These are phyloP conservation scores for Phymatocera aterrima DNA, from an alignment of 2,888 invertebrate species.

Conservation along the genomic window DNA sequence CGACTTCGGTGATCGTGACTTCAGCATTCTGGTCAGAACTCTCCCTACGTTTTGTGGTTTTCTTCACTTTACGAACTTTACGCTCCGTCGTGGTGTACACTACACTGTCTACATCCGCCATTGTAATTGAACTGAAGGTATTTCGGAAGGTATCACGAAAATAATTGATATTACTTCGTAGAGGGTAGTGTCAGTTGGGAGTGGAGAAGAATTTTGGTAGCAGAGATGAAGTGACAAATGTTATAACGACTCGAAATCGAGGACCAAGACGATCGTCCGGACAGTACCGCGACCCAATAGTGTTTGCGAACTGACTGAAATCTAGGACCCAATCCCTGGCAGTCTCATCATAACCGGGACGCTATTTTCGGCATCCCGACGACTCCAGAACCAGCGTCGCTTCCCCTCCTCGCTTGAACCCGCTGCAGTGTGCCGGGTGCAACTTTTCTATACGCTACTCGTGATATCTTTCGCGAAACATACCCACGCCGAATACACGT, in stretches of 20 bases:
- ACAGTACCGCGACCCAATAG: constrained; percentile 66
- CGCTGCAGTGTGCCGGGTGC: constrained; percentile 73
- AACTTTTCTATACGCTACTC: constrained; percentile 67
- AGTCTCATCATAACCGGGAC: constrained; percentile 73
- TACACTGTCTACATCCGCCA: constrained; percentile 96
- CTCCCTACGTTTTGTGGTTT: constrained; percentile 89
- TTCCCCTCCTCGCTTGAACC: constrained; percentile 55
- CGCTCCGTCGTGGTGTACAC: constrained; percentile 89
- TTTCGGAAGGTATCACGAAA: constrained; percentile 13
- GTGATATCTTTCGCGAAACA: constrained; percentile 51
- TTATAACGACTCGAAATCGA: constrained; percentile 23
- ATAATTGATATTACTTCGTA: not conserved
- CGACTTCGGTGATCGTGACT: constrained; percentile 89
- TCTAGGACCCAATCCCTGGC: constrained; percentile 73
- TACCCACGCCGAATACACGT: constrained; percentile 26
- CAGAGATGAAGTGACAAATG: not conserved
- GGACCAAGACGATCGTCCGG: constrained; percentile 33
- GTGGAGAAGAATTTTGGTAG: not conserved
- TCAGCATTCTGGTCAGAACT: constrained; percentile 84
- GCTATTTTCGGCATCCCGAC: constrained; percentile 74
- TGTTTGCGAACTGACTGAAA: constrained; percentile 75
- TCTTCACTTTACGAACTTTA: constrained; percentile 94
- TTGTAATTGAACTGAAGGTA: constrained; percentile 70
- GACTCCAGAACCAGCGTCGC: constrained; percentile 70
- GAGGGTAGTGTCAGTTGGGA: not conserved